Percentiles rank a stretch among this genome's conserved stretches.
Conservation (phyloP, 2,888 invertebrate genomes). For the Drosophila paramelanica region DNA sequence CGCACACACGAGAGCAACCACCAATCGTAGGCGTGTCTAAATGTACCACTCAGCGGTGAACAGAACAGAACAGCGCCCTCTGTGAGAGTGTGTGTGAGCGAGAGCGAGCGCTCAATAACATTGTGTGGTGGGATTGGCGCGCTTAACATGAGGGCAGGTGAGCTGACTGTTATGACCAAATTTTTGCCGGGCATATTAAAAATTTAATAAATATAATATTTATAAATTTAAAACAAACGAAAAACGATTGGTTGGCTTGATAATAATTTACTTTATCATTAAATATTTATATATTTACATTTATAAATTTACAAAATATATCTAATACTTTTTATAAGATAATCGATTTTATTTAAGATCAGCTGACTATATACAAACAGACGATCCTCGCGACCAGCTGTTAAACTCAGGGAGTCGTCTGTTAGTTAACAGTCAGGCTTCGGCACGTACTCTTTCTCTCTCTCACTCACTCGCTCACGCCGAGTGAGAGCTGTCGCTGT, state of each 20-base stretch:
- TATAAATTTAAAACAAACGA: no score
- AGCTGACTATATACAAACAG: background rate
- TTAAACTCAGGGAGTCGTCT: conserved; percentile 17
- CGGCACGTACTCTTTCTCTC: background rate
- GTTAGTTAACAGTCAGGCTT: conserved; percentile 41
- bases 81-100: conserved; percentile 1
- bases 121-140: conserved; percentile 44
- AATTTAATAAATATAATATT: background rate
- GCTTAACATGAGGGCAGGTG: conserved; percentile 42
- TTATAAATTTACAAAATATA: background rate
- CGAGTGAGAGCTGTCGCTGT: conserved; percentile 5
- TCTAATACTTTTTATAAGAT: background rate
- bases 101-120: conserved; percentile 13
- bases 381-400: conserved; percentile 14
- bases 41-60: conserved; percentile 11
- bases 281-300: background rate
- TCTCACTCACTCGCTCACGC: conserved; percentile 1
- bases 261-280: background rate
- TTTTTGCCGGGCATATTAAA: background rate
- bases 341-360: background rate
- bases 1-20: conserved; percentile 41
- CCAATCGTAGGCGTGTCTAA: conserved; percentile 56
- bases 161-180: conserved; percentile 14
- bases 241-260: no score
- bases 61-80: conserved; percentile 1